A percentile compares a stretch with the other conserved stretches of the same genome.
Evolutionary conservation across 2,888 invertebrate genomes (phyloP).

Genomic region (Anticlea derivata): DNA sequence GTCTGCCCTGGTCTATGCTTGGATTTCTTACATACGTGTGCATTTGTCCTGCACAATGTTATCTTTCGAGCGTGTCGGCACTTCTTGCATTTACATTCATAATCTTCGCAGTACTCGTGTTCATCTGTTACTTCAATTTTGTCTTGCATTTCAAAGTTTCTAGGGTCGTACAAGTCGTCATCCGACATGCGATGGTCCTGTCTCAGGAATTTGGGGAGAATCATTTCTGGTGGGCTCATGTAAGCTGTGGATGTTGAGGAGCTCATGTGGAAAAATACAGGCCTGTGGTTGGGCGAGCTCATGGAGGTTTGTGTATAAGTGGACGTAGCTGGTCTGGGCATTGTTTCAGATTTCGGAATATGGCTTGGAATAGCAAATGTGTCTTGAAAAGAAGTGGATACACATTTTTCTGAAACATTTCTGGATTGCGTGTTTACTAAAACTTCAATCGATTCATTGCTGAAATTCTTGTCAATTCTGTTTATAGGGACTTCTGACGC

Average conservation of each 20-base stretch:
- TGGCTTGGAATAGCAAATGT: constrained; percentile 41
- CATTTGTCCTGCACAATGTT: constrained; percentile 27
- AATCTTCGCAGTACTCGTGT: constrained; percentile 37
- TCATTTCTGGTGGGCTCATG: constrained; percentile 78
- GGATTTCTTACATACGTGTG: constrained; percentile 27
- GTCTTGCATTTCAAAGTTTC: constrained; percentile 32
- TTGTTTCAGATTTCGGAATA: constrained; percentile 41
- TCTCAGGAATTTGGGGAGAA: constrained; percentile 63
- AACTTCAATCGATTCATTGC: constrained; percentile 4
- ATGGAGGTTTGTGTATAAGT: constrained; percentile 68
- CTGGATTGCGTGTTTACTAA: not conserved
- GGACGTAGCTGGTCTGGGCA: constrained; percentile 57
- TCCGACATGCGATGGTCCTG: constrained; percentile 42
- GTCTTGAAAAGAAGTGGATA: constrained; percentile 46
- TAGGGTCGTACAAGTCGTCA: constrained; percentile 45
- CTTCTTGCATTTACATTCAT: constrained; percentile 49
- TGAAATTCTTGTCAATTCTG: not conserved
- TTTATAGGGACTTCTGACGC: constrained; percentile 1
- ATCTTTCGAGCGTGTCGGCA: constrained; percentile 40
- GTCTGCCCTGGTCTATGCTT: constrained; percentile 27
- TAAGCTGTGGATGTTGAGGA: constrained; percentile 80
- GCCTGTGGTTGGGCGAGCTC: constrained; percentile 58
- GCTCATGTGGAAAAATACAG: constrained; percentile 69
- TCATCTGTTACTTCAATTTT: constrained; percentile 35
- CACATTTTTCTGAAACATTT: constrained; percentile 46